phyloP scores from a whole-genome alignment of 2,888 invertebrate species.

The Zhengitettix transpicula region DNA sequence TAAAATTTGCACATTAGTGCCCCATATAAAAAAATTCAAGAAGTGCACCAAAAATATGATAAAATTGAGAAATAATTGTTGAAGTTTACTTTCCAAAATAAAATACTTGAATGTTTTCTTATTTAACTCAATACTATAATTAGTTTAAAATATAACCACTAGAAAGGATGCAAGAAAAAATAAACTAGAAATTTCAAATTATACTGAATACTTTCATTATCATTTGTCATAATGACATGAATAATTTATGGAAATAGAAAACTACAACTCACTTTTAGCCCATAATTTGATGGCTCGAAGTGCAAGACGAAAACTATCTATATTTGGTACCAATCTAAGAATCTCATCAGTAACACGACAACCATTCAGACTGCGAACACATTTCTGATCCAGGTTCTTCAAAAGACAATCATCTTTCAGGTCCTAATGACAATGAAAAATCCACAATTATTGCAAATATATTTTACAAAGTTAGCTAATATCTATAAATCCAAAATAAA shows the following conservation, averaged over 20 bases:
- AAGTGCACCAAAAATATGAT: too few relatives aligned
- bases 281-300: conserved; percentile 91
- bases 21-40: too few relatives aligned
- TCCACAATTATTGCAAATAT: neutral
- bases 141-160: too few relatives aligned
- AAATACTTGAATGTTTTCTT: too few relatives aligned
- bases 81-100: too few relatives aligned
- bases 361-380: conserved; percentile 92
- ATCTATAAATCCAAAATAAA: neutral
- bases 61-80: too few relatives aligned
- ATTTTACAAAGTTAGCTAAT: neutral
- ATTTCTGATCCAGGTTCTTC: conserved; percentile 89
- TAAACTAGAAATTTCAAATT: too few relatives aligned
- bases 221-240: too few relatives aligned
- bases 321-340: conserved; percentile 83
- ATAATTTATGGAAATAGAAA: neutral
- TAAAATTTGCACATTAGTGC: too few relatives aligned
- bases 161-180: too few relatives aligned
- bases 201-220: too few relatives aligned
- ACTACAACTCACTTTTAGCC: conserved; percentile 76
- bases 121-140: too few relatives aligned
- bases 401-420: conserved; percentile 78
- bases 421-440: conserved; percentile 37
- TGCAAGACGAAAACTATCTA: conserved; percentile 84
- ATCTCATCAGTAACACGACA: conserved; percentile 99